Base-by-base conservation (phyloP, 2,797 vertebrate species). In the Streptopelia turtur region DNA sequence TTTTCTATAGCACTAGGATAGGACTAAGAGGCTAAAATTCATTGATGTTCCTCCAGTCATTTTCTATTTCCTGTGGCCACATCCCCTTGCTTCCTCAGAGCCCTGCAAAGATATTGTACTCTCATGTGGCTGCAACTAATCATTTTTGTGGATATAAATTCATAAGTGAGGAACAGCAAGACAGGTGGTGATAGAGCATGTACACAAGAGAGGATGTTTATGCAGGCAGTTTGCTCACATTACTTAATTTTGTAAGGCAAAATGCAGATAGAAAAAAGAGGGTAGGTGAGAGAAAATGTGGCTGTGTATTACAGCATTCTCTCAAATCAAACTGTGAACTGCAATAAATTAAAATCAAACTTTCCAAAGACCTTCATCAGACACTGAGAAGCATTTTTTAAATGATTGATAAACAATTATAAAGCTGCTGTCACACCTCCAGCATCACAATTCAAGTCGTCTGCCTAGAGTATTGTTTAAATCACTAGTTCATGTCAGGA, bases 381-480 rank as follows among this genome's bases (percentile, higher is more conserved):
- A 66, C 75, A 81, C 17, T 50, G 50, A 89, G 56, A 41, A 80
- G 39, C 52, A 86, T 79, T 92, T 95, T 87, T 43, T 3, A 83
- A 93, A 90, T 86, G 57, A 97, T 37, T 94, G 91, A 95, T 94
- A 92, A 96, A 92, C 86, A 94, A 86, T 92, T 93, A 91, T 21
- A 74, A 92, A 92, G 64, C 22, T 89, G 74, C 56, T 90, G 56
- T 85, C 90, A 87, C 23, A 87, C 47, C 20, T 89, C 83, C 83
- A 76, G 56, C 28, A 50, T 83, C 69, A 68, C 91, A 77, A 94
- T 68, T 95, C 90, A 96, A 56, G 35, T 60, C 47, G 30, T 78
- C 17, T 64, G 56, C 56, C 45, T 65, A 33, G 30, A 72, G 35
- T 52, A 68, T 47, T 74, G 31, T 56, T 78, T 95, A 96, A 96